Percentiles rank a stretch among this genome's conserved stretches.
These are phyloP conservation scores for Schizaphis graminum DNA, from an alignment of 2,888 invertebrate genomes.

Conservation along the genomic window DNA sequence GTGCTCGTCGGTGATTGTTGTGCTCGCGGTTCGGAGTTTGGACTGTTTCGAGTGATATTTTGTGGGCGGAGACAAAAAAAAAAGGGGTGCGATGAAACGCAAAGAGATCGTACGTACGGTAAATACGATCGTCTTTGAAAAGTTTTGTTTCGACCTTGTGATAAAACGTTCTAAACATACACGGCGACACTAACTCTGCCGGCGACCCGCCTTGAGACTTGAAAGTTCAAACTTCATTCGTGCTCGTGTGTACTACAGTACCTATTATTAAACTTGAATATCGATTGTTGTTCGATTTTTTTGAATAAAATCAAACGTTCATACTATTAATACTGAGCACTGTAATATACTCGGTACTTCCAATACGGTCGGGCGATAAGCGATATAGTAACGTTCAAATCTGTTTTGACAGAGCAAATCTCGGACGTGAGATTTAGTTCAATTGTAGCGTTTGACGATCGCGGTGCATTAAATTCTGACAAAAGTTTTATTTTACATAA, in stretches of 20 bases:
- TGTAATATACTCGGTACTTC: background rate
- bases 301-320: too few species aligned
- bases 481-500: background rate
- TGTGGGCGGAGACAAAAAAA: background rate
- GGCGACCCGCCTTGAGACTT: too few species aligned
- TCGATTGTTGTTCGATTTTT: background rate
- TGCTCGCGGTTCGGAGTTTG: background rate
- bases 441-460: background rate
- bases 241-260: too few species aligned
- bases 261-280: background rate
- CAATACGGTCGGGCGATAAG: background rate
- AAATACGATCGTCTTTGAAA: background rate
- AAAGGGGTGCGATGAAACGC: background rate
- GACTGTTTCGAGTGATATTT: slow-evolving; percentile 25
- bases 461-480: background rate
- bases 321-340: background rate
- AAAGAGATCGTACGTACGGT: slow-evolving; percentile 12
- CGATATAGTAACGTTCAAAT: background rate
- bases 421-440: background rate
- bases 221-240: too few species aligned
- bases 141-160: background rate
- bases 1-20: background rate
- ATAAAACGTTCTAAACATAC: background rate
- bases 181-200: background rate
- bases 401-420: background rate